These are phyloP conservation scores for Tachysurus fulvidraco DNA, from an alignment of 2,113 vertebrate species.

Conservation along the genomic window DNA sequence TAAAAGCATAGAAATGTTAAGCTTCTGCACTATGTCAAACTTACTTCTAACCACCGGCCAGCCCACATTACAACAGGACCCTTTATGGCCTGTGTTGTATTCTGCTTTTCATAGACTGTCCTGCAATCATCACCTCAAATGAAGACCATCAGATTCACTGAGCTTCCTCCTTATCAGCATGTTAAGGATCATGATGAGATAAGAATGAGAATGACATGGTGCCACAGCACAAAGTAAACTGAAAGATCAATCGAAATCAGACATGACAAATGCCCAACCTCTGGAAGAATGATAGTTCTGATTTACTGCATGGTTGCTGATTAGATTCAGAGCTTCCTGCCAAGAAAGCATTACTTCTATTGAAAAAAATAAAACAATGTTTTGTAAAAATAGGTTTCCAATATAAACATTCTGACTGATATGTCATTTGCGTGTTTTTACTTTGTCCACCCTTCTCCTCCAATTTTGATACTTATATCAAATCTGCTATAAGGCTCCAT, in stretches of 20 bases:
- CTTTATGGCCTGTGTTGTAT: constrained; percentile 35
- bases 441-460: constrained; percentile 41
- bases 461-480: constrained; percentile 56
- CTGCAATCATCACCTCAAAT: constrained; percentile 28
- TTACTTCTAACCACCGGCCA: constrained; percentile 59
- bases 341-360: constrained; percentile 42
- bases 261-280: constrained; percentile 18
- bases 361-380: constrained; percentile 60
- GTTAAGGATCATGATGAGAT: background rate
- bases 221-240: background rate
- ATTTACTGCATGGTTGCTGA: constrained; percentile 13
- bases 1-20: constrained; percentile 49
- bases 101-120: constrained; percentile 25
- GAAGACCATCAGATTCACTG: constrained; percentile 6
- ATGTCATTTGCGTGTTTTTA: constrained; percentile 51
- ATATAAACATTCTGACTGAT: constrained; percentile 65
- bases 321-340: background rate
- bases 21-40: constrained; percentile 40
- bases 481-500: constrained; percentile 51
- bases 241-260: background rate
- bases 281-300: background rate
- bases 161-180: constrained; percentile 26
- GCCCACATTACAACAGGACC: constrained; percentile 56
- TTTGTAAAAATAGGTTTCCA: constrained; percentile 60
- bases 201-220: constrained; percentile 7